These are phyloP conservation scores for Ernsta delagoae DNA, from an alignment of 2,888 invertebrate species.

Conservation along the genomic window DNA sequence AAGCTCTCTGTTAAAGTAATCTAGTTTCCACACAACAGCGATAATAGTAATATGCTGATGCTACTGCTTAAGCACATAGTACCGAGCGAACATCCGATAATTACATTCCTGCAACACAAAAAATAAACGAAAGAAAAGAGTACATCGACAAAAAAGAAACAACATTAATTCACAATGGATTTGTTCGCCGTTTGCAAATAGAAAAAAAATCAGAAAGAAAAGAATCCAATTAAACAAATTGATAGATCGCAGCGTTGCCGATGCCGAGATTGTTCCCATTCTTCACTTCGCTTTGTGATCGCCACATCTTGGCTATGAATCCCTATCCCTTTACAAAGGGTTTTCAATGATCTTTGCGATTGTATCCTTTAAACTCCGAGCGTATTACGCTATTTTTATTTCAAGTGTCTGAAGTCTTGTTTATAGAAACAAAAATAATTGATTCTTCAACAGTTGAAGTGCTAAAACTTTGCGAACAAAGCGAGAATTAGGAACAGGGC, in stretches of 20 bases:
- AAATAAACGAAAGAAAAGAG: conserved; percentile 44
- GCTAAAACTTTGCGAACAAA: conserved; percentile 20
- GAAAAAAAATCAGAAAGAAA: conserved; percentile 68
- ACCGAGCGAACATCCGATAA: conserved; percentile 39
- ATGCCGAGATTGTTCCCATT: conserved; percentile 54
- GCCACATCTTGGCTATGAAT: conserved; percentile 67
- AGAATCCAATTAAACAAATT: conserved; percentile 81
- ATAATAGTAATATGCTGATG: not conserved
- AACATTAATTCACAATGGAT: conserved; percentile 57
- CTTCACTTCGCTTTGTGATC: conserved; percentile 69
- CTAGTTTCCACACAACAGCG: conserved; percentile 12
- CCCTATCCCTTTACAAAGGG: conserved; percentile 59
- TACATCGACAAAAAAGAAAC: conserved; percentile 53
- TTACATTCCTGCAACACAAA: conserved; percentile 47
- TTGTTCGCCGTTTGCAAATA: conserved; percentile 60
- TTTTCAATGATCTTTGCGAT: conserved; percentile 56
- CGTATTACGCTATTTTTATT: conserved; percentile 28
- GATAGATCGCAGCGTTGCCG: conserved; percentile 67
- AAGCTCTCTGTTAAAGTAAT: not conserved
- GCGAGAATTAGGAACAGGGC: not conserved
- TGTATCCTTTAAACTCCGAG: conserved; percentile 40
- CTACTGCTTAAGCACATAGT: conserved; percentile 43
- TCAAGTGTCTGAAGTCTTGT: conserved; percentile 21
- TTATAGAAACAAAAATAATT: conserved; percentile 14
- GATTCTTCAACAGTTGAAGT: conserved; percentile 3